A percentile compares a stretch with the other conserved stretches of the same genome.
These are phyloP conservation scores for Pseudochirops corinnae DNA, from an alignment of 2,797 vertebrate species.

Conservation along the genomic window DNA sequence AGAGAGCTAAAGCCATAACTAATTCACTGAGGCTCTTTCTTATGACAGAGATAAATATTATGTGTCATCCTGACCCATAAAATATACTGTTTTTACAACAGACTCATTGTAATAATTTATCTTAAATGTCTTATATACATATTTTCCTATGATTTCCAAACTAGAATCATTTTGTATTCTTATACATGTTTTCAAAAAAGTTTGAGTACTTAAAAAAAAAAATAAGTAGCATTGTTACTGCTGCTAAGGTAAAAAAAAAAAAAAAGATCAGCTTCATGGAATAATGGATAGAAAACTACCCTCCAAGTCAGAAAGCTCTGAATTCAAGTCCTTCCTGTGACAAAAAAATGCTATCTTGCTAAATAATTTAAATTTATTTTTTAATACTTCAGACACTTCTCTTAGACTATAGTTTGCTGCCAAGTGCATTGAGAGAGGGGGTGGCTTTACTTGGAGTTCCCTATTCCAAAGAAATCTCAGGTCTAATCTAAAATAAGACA, in stretches of 20 bases:
- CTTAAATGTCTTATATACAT: constrained; percentile 67
- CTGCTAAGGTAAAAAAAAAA: constrained; percentile 33
- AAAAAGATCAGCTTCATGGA: neutral
- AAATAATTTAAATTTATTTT: neutral
- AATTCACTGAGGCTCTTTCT: constrained; percentile 78
- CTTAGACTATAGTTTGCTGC: neutral
- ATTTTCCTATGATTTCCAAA: constrained; percentile 68
- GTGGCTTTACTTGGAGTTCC: neutral
- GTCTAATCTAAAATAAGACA: neutral
- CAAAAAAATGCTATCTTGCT: neutral
- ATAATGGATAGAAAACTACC: neutral
- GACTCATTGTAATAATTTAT: constrained; percentile 74
- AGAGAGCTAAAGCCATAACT: constrained; percentile 78
- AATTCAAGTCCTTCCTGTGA: neutral
- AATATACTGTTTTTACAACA: constrained; percentile 78
- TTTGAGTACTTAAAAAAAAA: constrained; percentile 66
- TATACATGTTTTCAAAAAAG: constrained; percentile 59
- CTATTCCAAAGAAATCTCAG: neutral
- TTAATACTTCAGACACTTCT: neutral
- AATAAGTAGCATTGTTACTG: constrained; percentile 51
- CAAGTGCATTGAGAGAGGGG: neutral
- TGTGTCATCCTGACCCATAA: constrained; percentile 75
- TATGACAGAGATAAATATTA: constrained; percentile 79
- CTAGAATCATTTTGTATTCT: constrained; percentile 63
- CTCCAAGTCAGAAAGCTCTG: neutral